Conservation (phyloP, 2,113 vertebrate species). For the Thinocorus orbignyianus region DNA sequence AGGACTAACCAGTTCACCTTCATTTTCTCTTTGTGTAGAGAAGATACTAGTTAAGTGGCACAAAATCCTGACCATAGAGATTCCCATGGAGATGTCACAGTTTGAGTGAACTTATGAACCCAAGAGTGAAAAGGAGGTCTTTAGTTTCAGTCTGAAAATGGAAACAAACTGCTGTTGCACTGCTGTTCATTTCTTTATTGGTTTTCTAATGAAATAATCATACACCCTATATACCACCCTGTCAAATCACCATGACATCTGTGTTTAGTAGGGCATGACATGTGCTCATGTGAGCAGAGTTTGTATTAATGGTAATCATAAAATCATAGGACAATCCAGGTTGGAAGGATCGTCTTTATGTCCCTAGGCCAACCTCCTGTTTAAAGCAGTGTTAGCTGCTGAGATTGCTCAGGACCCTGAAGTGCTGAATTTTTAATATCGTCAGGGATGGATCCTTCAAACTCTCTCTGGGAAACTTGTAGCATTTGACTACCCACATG, state of each 20-base stretch:
- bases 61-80: background rate
- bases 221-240: background rate
- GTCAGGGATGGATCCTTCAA: background rate
- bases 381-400: background rate
- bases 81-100: background rate
- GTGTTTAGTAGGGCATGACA: background rate
- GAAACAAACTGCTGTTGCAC: background rate
- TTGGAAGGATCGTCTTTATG: background rate
- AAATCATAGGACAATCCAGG: background rate
- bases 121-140: background rate
- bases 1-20: background rate
- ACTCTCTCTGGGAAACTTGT: background rate
- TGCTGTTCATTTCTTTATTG: background rate
- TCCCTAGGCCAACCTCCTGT: background rate
- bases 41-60: background rate
- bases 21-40: background rate
- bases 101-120: background rate
- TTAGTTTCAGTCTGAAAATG: background rate
- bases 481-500: background rate
- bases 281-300: background rate
- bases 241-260: background rate
- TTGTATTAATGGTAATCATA: background rate
- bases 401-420: background rate
- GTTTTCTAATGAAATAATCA: background rate
- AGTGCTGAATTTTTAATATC: background rate